These are phyloP conservation scores for Myiopsitta monachus DNA, from an alignment of 2,113 vertebrate species.

Conservation along the genomic window DNA sequence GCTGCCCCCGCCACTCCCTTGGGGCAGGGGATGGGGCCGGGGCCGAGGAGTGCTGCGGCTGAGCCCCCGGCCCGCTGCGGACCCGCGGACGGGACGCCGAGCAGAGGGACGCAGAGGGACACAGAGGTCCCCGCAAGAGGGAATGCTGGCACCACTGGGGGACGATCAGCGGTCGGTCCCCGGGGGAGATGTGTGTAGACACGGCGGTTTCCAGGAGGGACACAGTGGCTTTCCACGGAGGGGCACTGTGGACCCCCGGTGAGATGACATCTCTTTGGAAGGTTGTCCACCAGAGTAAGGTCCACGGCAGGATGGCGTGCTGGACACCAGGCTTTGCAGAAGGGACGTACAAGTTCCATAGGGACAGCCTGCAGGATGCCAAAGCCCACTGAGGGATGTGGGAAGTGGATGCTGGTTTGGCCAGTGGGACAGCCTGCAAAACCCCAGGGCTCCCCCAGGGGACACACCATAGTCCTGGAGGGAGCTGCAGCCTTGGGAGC, in stretches of 20 bases:
- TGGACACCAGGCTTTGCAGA: rapidly evolving
- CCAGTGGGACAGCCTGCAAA: neutral
- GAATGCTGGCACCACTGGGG: neutral
- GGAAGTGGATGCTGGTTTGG: neutral
- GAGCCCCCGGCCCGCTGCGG: neutral
- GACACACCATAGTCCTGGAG: neutral
- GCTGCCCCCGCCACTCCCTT: neutral
- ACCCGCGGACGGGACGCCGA: neutral
- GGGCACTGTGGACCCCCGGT: rapidly evolving
- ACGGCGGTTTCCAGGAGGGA: neutral
- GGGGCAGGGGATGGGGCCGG: neutral
- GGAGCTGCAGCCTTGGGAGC: neutral
- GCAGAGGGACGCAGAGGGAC: rapidly evolving
- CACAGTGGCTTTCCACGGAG: neutral
- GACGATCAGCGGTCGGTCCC: neutral
- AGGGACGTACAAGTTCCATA: rapidly evolving
- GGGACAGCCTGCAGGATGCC: rapidly evolving
- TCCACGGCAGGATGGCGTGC: rapidly evolving
- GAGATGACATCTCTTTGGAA: too few species aligned
- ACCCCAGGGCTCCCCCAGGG: neutral
- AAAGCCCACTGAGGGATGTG: neutral
- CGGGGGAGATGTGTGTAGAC: neutral
- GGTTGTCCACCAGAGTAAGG: neutral
- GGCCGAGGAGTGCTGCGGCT: neutral
- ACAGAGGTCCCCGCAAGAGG: neutral